phyloP scores from a whole-genome alignment of 2,797 vertebrate species.

The Erithacus rubecula region DNA sequence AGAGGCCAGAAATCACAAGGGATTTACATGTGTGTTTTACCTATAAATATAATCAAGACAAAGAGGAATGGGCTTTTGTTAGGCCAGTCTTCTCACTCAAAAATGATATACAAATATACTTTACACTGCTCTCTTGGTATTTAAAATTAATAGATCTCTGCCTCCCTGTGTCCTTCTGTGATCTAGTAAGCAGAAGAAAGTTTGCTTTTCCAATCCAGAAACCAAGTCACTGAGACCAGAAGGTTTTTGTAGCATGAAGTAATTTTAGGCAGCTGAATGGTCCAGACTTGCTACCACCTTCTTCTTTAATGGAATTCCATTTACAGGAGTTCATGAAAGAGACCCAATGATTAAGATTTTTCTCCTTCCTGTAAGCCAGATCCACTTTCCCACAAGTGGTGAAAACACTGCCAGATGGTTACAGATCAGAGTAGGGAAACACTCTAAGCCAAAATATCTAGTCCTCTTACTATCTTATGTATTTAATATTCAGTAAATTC shows the following conservation, averaged over 20 bases:
- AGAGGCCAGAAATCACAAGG: not conserved
- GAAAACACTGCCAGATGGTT: not conserved
- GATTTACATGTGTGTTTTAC: not conserved
- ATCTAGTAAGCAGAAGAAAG: not conserved
- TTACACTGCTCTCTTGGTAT: not conserved
- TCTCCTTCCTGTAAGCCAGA: not conserved
- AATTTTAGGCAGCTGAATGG: not conserved
- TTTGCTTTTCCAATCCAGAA: slow-evolving; percentile 20
- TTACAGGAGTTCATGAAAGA: slow-evolving; percentile 22
- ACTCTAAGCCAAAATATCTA: not conserved
- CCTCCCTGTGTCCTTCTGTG: not conserved
- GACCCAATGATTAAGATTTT: not conserved
- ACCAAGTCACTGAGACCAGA: not conserved
- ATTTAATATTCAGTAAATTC: not conserved
- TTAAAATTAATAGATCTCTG: not conserved
- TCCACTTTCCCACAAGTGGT: not conserved
- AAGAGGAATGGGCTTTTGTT: not conserved
- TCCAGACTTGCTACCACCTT: not conserved
- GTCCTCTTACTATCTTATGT: not conserved
- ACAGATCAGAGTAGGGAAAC: not conserved
- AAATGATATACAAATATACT: not conserved
- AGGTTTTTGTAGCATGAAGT: not conserved
- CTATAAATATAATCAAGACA: not conserved
- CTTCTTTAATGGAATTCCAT: not conserved
- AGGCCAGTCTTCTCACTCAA: not conserved